Evolutionary conservation across 2,888 invertebrate species (phyloP).

Genomic region (Hedya salicella): DNA sequence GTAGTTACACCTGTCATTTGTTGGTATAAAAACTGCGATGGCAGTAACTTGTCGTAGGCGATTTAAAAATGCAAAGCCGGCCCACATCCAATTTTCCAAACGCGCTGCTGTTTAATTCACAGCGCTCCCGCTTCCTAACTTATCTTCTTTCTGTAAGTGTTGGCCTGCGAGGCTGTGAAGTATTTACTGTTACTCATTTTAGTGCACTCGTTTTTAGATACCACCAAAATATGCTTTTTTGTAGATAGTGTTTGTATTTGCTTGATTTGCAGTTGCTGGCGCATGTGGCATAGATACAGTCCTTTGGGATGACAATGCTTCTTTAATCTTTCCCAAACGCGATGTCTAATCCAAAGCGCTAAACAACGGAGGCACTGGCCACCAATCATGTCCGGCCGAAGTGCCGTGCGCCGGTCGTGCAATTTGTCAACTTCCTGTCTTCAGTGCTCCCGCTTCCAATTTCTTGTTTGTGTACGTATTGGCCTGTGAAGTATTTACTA

Average conservation of each 20-base stretch:
- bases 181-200: too few relatives aligned
- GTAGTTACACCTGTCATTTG: too few relatives aligned
- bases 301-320: too few relatives aligned
- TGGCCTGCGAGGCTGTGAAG: neutral
- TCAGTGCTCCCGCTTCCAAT: constrained; percentile 25
- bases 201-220: too few relatives aligned
- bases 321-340: too few relatives aligned
- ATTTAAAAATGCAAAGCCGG: neutral
- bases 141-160: constrained; percentile 21
- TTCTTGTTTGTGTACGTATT: constrained; percentile 21
- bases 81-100: neutral
- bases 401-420: constrained; percentile 48
- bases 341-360: constrained; percentile 8
- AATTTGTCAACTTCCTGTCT: constrained; percentile 50
- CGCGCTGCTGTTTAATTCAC: neutral
- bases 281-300: too few relatives aligned
- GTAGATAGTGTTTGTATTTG: too few relatives aligned
- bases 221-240: too few relatives aligned
- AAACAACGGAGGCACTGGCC: constrained; percentile 10
- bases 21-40: too few relatives aligned
- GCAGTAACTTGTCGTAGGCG: too few relatives aligned
- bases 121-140: constrained; percentile 21
- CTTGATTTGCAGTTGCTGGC: too few relatives aligned
- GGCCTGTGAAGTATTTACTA: neutral
- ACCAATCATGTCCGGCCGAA: constrained; percentile 46